Base-by-base conservation (phyloP, 1,140 invertebrate genomes). In the Leptonema lineaticorne region DNA sequence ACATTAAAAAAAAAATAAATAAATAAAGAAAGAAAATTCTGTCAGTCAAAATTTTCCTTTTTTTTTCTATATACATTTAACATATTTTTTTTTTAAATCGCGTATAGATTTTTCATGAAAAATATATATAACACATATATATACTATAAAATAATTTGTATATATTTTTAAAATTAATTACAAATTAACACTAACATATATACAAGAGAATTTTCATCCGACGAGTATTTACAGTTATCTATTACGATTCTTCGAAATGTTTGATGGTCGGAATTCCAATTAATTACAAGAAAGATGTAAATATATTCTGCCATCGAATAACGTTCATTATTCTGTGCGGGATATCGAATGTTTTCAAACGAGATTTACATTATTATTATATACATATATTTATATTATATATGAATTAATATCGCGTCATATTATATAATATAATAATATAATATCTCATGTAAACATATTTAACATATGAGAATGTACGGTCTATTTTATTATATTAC, bases 261-360 rank as follows among this genome's bases (percentile, higher is more conserved):
- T 53, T 53, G 50, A 53, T 53, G 22, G 50, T 24, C 50, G 50
- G 50, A 53, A 53, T 53, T 53, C 27, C 57, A 59, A 59, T 59
- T 59, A 59, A 59, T 59, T 59, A 59, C 57, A 37, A 37, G 28
- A n/a, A 33, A 37, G 57, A 59, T 59, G 57, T 59, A 59, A 59
- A 59, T 59, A 59, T 33, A 33, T 59, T 53, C 50, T 29, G 57
- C 30, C 18, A 29, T 16, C 28, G 33, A 59, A 59, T 59, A 59
- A 37, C 57, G 28, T 59, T 59, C 57, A 59, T 59, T 59, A 59
- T 33, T 1, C 24, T 59, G 28, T 33, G 33, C 24, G 57, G n/a
- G 28, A 28, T 26, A 53, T 53, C 22, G 18, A 53, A 53, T 53
- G 20, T 53, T 53, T 53, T 20, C 57, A 24, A 59, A 37, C 16